These are phyloP conservation scores for Squalus acanthias DNA, from an alignment of 2,797 vertebrate genomes.

Conservation along the genomic window DNA sequence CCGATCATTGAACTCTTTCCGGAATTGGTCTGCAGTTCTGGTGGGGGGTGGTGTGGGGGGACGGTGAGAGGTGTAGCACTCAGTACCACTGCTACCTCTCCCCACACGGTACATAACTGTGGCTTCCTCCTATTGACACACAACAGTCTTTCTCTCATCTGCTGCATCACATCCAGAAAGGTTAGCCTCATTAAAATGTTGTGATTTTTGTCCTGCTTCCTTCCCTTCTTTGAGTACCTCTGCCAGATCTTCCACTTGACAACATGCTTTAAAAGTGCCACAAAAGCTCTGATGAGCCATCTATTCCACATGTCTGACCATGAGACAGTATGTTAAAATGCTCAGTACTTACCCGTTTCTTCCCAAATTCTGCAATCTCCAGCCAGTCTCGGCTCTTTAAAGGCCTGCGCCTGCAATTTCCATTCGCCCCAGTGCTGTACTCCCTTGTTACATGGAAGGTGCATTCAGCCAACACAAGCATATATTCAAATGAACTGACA, in stretches of 20 bases:
- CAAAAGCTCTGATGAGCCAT: background rate
- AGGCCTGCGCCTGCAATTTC: background rate
- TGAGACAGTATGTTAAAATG: background rate
- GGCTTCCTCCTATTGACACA: background rate
- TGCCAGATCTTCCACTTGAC: background rate
- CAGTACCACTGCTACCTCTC: background rate
- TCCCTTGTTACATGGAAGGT: background rate
- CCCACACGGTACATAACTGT: background rate
- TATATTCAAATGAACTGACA: background rate
- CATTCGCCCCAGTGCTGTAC: background rate
- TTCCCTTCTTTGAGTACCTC: background rate
- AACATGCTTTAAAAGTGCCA: constrained; percentile 5
- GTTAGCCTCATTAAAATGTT: background rate
- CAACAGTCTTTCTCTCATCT: background rate
- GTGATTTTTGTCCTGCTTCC: background rate
- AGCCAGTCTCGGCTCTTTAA: background rate
- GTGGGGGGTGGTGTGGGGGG: background rate
- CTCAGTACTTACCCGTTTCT: background rate
- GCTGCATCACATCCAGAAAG: background rate
- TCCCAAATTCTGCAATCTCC: background rate
- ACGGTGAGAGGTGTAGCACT: background rate
- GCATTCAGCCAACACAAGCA: background rate
- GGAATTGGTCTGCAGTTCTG: background rate
- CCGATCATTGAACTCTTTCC: background rate
- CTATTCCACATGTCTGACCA: background rate